Evolutionary conservation across 1,140 invertebrate species (phyloP).

Genomic region (Lordiphosa mommai): DNA sequence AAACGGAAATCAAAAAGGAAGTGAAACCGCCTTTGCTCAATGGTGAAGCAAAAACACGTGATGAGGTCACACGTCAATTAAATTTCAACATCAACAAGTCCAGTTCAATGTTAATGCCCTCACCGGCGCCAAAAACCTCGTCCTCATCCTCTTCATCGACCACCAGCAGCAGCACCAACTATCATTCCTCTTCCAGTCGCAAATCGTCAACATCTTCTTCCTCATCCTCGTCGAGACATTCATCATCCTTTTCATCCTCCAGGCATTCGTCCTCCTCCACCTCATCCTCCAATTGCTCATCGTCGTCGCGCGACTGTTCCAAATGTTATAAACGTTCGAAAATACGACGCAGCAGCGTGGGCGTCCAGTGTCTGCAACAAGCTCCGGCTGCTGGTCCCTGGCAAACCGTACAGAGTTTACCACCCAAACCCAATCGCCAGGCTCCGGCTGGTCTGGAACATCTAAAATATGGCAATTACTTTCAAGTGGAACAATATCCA

Average conservation of each 20-base stretch:
- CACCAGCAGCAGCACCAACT: conserved; percentile 33
- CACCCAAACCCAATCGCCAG: conserved; percentile 69
- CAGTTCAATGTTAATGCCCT: conserved; percentile 60
- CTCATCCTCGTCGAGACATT: conserved; percentile 49
- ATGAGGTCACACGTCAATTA: conserved; percentile 68
- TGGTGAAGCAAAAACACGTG: conserved; percentile 56
- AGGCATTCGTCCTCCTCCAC: conserved; percentile 49
- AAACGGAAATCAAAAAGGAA: conserved; percentile 58
- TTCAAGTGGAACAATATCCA: conserved; percentile 94
- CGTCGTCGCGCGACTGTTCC: conserved; percentile 81
- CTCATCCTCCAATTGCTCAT: conserved; percentile 67
- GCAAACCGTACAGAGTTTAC: conserved; percentile 65
- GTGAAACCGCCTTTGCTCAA: conserved; percentile 33
- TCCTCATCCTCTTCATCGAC: conserved; percentile 19
- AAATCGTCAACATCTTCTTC: conserved; percentile 50
- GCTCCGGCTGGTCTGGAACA: conserved; percentile 80
- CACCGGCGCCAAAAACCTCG: conserved; percentile 52
- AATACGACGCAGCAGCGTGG: conserved; percentile 83
- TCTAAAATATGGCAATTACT: conserved; percentile 87
- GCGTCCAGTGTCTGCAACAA: conserved; percentile 82
- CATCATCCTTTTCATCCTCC: conserved; percentile 51
- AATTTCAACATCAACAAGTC: conserved; percentile 39
- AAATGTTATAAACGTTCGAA: conserved; percentile 83
- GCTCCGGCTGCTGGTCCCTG: conserved; percentile 45
- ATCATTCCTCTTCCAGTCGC: conserved; percentile 54